Conservation (phyloP, 1,140 invertebrate genomes). For the Dendrolimus kikuchii region DNA sequence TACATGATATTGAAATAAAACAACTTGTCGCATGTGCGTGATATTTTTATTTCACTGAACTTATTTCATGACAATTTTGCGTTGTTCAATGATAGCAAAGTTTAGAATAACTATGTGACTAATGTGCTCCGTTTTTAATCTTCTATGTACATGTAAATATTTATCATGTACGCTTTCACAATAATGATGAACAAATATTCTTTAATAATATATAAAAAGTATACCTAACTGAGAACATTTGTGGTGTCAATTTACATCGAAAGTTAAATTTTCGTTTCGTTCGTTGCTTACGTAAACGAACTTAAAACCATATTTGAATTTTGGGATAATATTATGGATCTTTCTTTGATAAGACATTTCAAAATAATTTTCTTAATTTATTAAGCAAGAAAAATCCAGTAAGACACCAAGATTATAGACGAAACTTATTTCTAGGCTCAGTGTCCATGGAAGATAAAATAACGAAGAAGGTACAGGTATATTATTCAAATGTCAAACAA, state of each 20-base stretch:
- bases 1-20: no score
- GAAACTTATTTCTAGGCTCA: no score
- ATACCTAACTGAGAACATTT: constrained; percentile 40
- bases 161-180: constrained; percentile 40
- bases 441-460: no score
- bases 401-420: no score
- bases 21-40: constrained; percentile 54
- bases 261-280: constrained; percentile 21
- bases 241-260: constrained; percentile 26
- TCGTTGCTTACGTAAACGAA: constrained; percentile 22
- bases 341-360: constrained; percentile 1
- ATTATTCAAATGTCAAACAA: no score
- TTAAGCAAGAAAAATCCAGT: no score
- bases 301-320: constrained; percentile 3
- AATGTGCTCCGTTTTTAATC: constrained; percentile 62
- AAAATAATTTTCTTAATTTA: no score
- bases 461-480: no score
- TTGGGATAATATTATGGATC: constrained; percentile 1
- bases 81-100: constrained; percentile 48
- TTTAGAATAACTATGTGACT: constrained; percentile 61
- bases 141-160: constrained; percentile 39
- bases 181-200: constrained; percentile 49
- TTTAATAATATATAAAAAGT: constrained; percentile 52
- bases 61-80: constrained; percentile 56
- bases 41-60: constrained; percentile 63